Conservation (phyloP, 1,140 invertebrate genomes). For the Bombus superbus region DNA sequence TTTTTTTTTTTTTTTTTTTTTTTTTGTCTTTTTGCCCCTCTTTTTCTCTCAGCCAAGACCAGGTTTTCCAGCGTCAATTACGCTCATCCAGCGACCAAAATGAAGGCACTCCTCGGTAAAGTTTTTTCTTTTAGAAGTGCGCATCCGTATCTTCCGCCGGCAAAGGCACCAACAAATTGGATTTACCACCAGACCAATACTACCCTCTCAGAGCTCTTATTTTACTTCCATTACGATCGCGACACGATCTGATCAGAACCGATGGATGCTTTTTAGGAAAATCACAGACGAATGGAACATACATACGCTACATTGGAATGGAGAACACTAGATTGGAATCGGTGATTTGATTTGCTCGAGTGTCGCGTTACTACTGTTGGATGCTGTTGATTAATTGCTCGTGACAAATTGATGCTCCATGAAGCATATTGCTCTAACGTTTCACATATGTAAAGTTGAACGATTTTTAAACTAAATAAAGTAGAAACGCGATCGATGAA, state of each 20-base stretch:
- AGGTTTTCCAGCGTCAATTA: conserved; percentile 39
- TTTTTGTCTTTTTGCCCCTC: not conserved
- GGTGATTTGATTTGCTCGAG: not conserved
- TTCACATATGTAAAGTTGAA: not conserved
- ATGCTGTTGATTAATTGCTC: not conserved
- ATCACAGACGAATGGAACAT: not conserved
- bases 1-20: not conserved
- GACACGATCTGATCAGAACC: not conserved
- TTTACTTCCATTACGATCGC: not conserved
- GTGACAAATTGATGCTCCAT: not conserved
- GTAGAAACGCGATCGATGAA: not conserved
- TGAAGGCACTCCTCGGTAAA: conserved; percentile 5
- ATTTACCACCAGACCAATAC: not conserved
- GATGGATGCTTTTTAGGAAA: no score
- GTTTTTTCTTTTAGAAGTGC: conserved; percentile 31
- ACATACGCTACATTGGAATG: not conserved
- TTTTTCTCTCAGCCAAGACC: not conserved
- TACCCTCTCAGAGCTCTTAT: not conserved
- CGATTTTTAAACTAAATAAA: not conserved
- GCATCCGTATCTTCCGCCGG: not conserved
- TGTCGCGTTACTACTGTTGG: not conserved
- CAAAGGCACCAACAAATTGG: conserved; percentile 34
- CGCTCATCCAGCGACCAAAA: conserved; percentile 35
- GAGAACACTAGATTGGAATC: not conserved
- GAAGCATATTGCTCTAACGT: not conserved